Percentiles rank a stretch among this genome's conserved stretches.
Evolutionary conservation across 2,797 vertebrate species (phyloP).

Genomic region (Percopsis omiscomaycus): DNA sequence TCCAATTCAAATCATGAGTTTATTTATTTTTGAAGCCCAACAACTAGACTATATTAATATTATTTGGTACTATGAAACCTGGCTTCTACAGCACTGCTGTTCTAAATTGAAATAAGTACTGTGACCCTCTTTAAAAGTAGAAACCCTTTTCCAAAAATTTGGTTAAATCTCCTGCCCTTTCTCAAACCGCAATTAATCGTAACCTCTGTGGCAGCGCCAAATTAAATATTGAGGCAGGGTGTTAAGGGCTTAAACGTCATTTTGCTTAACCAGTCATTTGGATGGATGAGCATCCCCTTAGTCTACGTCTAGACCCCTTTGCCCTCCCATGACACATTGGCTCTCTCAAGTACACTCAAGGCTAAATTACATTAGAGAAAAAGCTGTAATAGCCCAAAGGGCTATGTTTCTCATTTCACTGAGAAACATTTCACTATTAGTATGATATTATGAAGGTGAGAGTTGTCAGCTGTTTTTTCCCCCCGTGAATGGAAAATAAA

Average conservation of each 20-base stretch:
- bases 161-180: conserved; percentile 22
- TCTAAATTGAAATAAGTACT: no score
- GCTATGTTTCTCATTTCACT: neutral
- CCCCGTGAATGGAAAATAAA: no score
- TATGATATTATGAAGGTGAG: no score
- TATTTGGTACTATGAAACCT: neutral
- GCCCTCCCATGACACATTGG: conserved; percentile 13
- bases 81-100: no score
- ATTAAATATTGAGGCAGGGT: conserved; percentile 63
- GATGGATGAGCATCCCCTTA: conserved; percentile 45
- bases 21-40: no score
- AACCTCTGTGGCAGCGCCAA: conserved; percentile 57
- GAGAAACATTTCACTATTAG: conserved; percentile 14
- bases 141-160: conserved; percentile 24
- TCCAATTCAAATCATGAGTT: neutral
- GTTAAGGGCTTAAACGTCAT: conserved; percentile 44
- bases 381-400: neutral
- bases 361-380: conserved; percentile 22
- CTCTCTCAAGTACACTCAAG: conserved; percentile 19
- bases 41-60: neutral
- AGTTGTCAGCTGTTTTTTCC: no score
- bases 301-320: conserved; percentile 15
- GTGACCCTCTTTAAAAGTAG: conserved; percentile 26
- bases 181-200: conserved; percentile 55
- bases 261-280: conserved; percentile 51